phyloP scores from a whole-genome alignment of 2,888 invertebrate genomes.

The Gandaritis pyraliata region DNA sequence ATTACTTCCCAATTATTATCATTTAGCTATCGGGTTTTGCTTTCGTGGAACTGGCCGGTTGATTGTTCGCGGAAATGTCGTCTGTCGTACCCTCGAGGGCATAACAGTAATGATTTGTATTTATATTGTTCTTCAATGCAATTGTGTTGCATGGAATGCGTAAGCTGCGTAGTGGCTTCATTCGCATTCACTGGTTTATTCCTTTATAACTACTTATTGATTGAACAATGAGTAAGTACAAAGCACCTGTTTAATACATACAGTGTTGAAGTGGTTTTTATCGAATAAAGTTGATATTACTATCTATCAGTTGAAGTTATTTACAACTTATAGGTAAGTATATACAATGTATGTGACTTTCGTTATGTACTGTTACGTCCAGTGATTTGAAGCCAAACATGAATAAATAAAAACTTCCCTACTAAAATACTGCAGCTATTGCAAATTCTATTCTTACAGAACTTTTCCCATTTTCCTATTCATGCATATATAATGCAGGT shows the following conservation, averaged over 20 bases:
- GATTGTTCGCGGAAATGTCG: constrained; percentile 44
- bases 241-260: not conserved
- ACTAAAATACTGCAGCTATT: constrained; percentile 14
- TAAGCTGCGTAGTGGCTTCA: constrained; percentile 24
- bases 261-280: constrained; percentile 1
- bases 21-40: constrained; percentile 58
- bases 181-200: constrained; percentile 22
- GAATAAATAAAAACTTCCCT: constrained; percentile 1
- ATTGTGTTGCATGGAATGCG: constrained; percentile 30
- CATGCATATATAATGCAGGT: constrained; percentile 35
- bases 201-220: constrained; percentile 5
- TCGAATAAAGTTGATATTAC: not conserved
- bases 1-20: constrained; percentile 75
- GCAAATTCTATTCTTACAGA: constrained; percentile 27
- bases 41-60: constrained; percentile 39
- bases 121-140: constrained; percentile 29
- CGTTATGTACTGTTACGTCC: not conserved
- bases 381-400: not conserved
- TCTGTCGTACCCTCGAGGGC: constrained; percentile 35
- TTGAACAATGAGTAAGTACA: not conserved
- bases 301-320: constrained; percentile 3
- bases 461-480: constrained; percentile 33
- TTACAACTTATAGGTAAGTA: not conserved
- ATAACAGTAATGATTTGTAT: constrained; percentile 41
- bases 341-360: no score